phyloP scores from a whole-genome alignment of 2,113 vertebrate species.

The Camelus bactrianus region DNA sequence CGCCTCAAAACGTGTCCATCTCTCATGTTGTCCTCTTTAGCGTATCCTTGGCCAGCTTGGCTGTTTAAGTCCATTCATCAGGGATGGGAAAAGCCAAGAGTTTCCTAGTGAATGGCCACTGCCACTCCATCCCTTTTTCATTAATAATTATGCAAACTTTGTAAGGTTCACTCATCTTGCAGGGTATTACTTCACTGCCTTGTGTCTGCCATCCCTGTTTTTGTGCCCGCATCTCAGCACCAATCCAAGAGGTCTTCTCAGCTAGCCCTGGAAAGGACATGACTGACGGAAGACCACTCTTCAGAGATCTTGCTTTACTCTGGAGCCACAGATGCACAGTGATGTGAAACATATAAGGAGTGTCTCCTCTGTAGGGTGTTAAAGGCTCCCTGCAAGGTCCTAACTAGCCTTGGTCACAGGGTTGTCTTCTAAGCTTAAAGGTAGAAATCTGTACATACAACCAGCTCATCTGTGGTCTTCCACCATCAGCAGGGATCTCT shows the following conservation, averaged over 20 bases:
- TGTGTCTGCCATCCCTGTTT: not conserved
- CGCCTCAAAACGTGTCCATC: not conserved
- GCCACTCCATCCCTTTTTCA: accelerated
- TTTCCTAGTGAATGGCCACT: not conserved
- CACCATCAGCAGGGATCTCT: not conserved
- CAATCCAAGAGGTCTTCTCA: not conserved
- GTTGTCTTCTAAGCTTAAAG: not conserved
- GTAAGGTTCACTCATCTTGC: not conserved
- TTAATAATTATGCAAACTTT: not conserved
- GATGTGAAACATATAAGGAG: not conserved
- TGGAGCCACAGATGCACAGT: not conserved
- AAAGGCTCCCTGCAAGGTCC: not conserved
- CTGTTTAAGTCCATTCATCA: not conserved
- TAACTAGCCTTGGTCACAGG: not conserved
- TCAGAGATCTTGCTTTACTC: not conserved
- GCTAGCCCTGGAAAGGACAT: not conserved
- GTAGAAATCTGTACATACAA: not conserved
- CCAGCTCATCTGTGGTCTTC: not conserved
- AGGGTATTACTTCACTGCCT: not conserved
- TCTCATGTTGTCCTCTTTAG: not conserved
- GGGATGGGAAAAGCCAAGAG: not conserved
- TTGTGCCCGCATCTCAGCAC: not conserved
- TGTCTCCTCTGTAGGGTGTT: not conserved
- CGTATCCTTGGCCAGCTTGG: not conserved
- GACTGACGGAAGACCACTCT: not conserved